Evolutionary conservation across 2,113 vertebrate species (phyloP).

Genomic region (Phoenicopterus ruber): DNA sequence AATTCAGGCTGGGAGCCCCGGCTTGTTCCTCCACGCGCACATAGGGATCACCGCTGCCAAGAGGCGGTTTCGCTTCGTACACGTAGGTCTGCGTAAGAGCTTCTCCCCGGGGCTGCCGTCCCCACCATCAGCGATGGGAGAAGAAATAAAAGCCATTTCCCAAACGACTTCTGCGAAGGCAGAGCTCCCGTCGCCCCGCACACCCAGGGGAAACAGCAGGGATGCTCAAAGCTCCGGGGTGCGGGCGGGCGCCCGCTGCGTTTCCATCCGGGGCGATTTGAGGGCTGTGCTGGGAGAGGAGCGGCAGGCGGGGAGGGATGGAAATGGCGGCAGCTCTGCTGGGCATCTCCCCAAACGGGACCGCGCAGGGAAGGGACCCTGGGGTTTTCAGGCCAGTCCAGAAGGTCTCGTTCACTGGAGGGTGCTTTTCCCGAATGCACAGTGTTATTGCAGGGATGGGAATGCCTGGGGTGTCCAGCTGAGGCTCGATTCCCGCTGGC

Average conservation of each 20-base stretch:
- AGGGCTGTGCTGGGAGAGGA: background rate
- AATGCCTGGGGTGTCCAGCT: background rate
- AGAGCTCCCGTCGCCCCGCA: rapidly evolving
- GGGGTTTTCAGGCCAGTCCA: background rate
- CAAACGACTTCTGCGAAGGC: background rate
- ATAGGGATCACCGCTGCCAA: background rate
- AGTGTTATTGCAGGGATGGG: background rate
- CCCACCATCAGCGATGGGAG: rapidly evolving
- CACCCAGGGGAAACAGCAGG: background rate
- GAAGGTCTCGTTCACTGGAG: background rate
- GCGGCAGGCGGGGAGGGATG: background rate
- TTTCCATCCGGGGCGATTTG: background rate
- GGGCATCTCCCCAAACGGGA: background rate
- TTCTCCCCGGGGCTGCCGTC: background rate
- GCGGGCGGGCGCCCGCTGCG: rapidly evolving
- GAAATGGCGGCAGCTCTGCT: background rate
- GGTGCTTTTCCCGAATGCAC: background rate
- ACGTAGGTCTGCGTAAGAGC: background rate
- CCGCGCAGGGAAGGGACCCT: background rate
- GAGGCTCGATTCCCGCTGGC: background rate
- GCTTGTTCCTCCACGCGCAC: background rate
- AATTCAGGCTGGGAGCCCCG: conserved; percentile 10
- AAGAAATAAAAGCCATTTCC: background rate
- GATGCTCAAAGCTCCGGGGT: background rate
- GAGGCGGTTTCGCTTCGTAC: background rate